Evolutionary conservation across 2,888 invertebrate species (phyloP), one percentile per base, ranked within the genome.

Genomic region (Anoplius nigerrimus): DNA sequence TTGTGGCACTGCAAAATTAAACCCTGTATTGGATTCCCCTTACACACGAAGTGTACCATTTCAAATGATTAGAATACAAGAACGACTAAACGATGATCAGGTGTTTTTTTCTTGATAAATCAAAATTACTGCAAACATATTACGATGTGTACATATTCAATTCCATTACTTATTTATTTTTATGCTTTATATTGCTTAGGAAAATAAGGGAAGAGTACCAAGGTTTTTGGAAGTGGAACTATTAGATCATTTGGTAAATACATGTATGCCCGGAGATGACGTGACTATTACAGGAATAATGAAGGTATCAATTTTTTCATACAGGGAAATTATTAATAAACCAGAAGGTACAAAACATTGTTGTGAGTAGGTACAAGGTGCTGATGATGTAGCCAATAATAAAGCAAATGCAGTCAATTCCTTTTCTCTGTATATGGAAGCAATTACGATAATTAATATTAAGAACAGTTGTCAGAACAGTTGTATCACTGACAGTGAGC

Each of bases 211-310:
- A 22, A 91, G 93, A 54, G 92, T 95, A 78, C 95, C 96, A 1
- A 90, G 94, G 72, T 94, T 93, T 75, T 91, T 98, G 27, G 97
- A 98, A 85, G 94, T 97, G 85, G 96, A 97, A 87, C 90, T 98
- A 6, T 92, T 93, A 61, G 97, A 97, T 89, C 81, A 88, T 75
- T 90, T 98, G 53, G 96, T 97, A 0, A 94, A 95, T 75, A 91
- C 92, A 22, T 95, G 97, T 74, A 92, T 94, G 75, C 96, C 97
- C 13, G 98, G 98, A 1, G 97, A 98, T 90, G 94, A 96, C 78
- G 92, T 98, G 0, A 94, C 94, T 15, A 91, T 98, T 11, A 95
- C 95, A 64, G 98, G 98, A 42, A 92, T 97, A 72, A 92, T 98
- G 20, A 96, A 95, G 90, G 94, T 94, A 72, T 11, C 48, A 11